Conservation (phyloP, 2,888 invertebrate species). For the Tanaodytes sp. region DNA sequence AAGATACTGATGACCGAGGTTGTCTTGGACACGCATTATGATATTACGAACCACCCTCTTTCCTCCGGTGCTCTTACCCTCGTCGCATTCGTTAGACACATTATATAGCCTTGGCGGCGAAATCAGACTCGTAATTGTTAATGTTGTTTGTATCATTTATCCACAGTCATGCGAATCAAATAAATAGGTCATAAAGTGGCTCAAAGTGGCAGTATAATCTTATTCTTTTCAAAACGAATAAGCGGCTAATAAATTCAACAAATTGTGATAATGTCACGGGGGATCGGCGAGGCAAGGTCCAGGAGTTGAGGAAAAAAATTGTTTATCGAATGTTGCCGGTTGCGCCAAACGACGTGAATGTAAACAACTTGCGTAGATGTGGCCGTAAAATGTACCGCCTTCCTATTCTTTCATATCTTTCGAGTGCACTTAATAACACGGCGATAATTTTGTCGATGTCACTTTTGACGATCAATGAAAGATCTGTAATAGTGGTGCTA, state of each 20-base stretch:
- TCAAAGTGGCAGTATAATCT: constrained; percentile 7
- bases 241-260: too few relatives aligned
- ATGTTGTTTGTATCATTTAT: constrained; percentile 55
- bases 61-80: constrained; percentile 60
- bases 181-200: constrained; percentile 33
- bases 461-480: constrained; percentile 42
- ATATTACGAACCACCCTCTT: constrained; percentile 63
- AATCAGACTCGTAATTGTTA: too few relatives aligned
- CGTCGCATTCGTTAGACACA: constrained; percentile 68
- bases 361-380: constrained; percentile 21
- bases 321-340: too few relatives aligned
- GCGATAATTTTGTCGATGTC: constrained; percentile 29
- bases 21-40: constrained; percentile 67
- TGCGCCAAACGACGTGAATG: constrained; percentile 28
- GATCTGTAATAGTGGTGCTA: constrained; percentile 30
- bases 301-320: too few relatives aligned
- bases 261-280: too few relatives aligned
- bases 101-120: constrained; percentile 65
- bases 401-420: constrained; percentile 30
- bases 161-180: constrained; percentile 37
- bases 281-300: too few relatives aligned
- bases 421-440: constrained; percentile 22
- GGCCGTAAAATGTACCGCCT: constrained; percentile 35
- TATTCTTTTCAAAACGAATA: too few relatives aligned
- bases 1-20: constrained; percentile 68